A percentile compares a stretch with the other conserved stretches of the same genome.
phyloP scores from a whole-genome alignment of 1,140 invertebrate species.

The Pteromalus puparum region DNA sequence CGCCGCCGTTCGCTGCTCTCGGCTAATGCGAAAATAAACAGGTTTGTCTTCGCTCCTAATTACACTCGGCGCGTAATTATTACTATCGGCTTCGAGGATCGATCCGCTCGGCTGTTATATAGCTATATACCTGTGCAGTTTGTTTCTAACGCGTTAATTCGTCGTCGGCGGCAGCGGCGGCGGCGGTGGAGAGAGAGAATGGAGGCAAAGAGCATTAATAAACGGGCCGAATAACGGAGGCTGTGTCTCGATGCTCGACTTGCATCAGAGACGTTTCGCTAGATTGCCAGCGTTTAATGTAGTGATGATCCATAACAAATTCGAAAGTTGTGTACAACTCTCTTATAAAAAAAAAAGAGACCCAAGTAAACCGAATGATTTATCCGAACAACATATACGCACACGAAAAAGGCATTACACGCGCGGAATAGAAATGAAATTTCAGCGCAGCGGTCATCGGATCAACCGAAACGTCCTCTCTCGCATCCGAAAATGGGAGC shows the following conservation, averaged over 20 bases:
- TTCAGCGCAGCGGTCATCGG: not conserved
- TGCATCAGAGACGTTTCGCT: too few relatives aligned
- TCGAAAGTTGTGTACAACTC: too few relatives aligned
- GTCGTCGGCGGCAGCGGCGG: too few relatives aligned
- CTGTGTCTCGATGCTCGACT: not conserved
- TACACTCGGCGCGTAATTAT: slow-evolving; percentile 39
- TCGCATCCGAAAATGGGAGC: not conserved
- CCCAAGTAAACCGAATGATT: too few relatives aligned
- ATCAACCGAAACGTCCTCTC: not conserved
- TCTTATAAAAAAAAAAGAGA: too few relatives aligned
- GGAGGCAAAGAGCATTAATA: not conserved
- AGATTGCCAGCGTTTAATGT: not conserved
- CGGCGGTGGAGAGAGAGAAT: not conserved
- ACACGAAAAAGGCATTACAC: not conserved
- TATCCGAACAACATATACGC: too few relatives aligned
- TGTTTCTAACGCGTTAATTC: slow-evolving; percentile 19
- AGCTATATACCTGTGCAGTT: not conserved
- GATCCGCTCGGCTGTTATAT: slow-evolving; percentile 1
- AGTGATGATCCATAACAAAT: too few relatives aligned
- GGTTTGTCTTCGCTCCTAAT: slow-evolving; percentile 52
- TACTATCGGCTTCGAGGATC: slow-evolving; percentile 27
- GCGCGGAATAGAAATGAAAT: not conserved
- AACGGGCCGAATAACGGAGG: not conserved
- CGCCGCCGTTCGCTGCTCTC: too few relatives aligned
- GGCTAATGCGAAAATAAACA: slow-evolving; percentile 57